Evolutionary conservation across 2,113 vertebrate genomes (phyloP).

Genomic region (Bucco capensis): DNA sequence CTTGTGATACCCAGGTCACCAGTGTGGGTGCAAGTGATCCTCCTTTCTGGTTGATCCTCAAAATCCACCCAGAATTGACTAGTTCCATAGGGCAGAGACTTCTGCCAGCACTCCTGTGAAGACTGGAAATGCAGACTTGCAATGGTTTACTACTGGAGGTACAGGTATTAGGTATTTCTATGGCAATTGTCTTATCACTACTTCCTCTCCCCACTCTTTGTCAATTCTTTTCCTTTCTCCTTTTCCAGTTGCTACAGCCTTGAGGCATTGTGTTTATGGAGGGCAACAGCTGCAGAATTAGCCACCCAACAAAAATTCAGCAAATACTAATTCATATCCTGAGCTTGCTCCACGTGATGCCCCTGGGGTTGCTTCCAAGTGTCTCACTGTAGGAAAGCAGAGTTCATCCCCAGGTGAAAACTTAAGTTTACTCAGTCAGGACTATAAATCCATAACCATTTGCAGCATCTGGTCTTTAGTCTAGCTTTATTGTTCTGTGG

Average conservation of each 20-base stretch:
- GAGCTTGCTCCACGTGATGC: not conserved
- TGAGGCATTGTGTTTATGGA: not conserved
- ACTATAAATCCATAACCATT: not conserved
- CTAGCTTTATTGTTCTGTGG: not conserved
- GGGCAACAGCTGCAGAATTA: not conserved
- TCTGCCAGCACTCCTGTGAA: not conserved
- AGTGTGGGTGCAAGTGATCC: not conserved
- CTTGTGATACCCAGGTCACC: not conserved
- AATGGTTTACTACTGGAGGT: not conserved
- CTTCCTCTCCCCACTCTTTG: not conserved
- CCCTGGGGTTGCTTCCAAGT: rapidly evolving
- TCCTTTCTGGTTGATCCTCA: not conserved
- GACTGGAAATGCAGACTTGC: not conserved
- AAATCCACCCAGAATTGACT: not conserved
- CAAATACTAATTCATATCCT: not conserved
- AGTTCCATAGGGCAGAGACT: not conserved
- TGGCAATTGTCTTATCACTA: not conserved
- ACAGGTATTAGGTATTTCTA: not conserved
- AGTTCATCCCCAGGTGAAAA: not conserved
- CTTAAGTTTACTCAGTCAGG: not conserved
- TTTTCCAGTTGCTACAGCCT: not conserved
- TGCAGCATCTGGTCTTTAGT: not conserved
- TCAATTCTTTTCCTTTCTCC: not conserved
- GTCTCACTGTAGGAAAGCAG: not conserved
- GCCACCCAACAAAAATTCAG: not conserved